Percentiles rank a stretch among this genome's conserved stretches.
phyloP scores from a whole-genome alignment of 2,113 vertebrate species.

The Cyprinodon variegatus region DNA sequence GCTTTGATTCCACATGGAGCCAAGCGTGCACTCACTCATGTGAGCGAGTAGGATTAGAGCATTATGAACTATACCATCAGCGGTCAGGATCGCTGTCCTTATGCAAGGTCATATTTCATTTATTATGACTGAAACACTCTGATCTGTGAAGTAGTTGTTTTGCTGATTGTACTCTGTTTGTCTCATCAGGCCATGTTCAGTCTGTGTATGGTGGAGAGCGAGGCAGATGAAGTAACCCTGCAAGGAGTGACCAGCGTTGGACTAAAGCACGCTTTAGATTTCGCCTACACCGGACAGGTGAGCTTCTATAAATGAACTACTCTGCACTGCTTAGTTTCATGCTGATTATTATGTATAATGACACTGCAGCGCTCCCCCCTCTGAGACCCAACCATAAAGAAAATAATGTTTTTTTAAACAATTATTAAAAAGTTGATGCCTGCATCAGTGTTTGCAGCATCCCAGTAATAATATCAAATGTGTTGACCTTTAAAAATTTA shows the following conservation, averaged over 20 bases:
- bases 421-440: neutral
- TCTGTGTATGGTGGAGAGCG: slow-evolving; percentile 98
- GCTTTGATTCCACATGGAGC: slow-evolving; percentile 50
- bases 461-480: neutral
- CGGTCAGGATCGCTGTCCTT: neutral
- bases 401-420: neutral
- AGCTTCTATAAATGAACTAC: slow-evolving; percentile 1
- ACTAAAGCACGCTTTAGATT: slow-evolving; percentile 94
- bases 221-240: slow-evolving; percentile 93
- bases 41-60: slow-evolving; percentile 12
- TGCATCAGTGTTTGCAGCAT: neutral
- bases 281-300: slow-evolving; percentile 98
- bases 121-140: neutral
- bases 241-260: slow-evolving; percentile 93
- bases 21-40: slow-evolving; percentile 13
- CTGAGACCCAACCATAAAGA: neutral
- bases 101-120: slow-evolving; percentile 3
- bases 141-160: slow-evolving; percentile 6
- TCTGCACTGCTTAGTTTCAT: neutral
- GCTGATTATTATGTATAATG: neutral
- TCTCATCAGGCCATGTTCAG: slow-evolving; percentile 95
- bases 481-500: neutral
- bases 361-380: neutral
- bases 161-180: slow-evolving; percentile 35
- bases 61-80: slow-evolving; percentile 7